Evolutionary conservation across 1,140 invertebrate genomes (phyloP).

Genomic region (Apis florea): DNA sequence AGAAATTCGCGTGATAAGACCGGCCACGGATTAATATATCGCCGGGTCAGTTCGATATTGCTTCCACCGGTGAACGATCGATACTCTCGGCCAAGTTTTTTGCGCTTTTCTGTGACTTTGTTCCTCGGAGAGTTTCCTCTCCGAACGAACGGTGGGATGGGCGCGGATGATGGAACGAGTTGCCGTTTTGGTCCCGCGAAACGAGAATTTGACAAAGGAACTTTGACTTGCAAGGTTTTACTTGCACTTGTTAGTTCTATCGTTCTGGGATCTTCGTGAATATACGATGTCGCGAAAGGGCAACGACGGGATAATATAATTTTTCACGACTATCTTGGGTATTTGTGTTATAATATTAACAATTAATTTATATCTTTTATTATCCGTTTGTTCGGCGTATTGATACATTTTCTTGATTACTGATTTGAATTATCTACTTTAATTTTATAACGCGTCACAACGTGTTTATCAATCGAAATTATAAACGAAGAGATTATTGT

Average conservation of each 20-base stretch:
- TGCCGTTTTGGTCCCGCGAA: neutral
- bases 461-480: too few species aligned
- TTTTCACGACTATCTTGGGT: neutral
- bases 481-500: neutral
- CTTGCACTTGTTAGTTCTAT: neutral
- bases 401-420: too few species aligned
- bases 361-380: too few species aligned
- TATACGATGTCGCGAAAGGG: neutral
- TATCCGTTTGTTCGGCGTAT: too few species aligned
- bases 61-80: conserved; percentile 26
- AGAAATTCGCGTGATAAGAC: conserved; percentile 19
- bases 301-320: neutral
- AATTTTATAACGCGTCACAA: too few species aligned
- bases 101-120: conserved; percentile 30
- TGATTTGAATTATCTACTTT: too few species aligned
- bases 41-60: conserved; percentile 38
- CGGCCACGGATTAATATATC: conserved; percentile 47
- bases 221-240: conserved; percentile 8
- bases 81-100: conserved; percentile 40
- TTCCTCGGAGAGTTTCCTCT: conserved; percentile 1
- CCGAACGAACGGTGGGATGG: neutral
- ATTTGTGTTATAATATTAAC: too few species aligned
- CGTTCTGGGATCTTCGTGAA: neutral
- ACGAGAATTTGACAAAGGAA: neutral
- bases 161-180: conserved; percentile 7